These are phyloP conservation scores for Oncorhynchus kisutch DNA, from an alignment of 2,113 vertebrate genomes.

Conservation along the genomic window DNA sequence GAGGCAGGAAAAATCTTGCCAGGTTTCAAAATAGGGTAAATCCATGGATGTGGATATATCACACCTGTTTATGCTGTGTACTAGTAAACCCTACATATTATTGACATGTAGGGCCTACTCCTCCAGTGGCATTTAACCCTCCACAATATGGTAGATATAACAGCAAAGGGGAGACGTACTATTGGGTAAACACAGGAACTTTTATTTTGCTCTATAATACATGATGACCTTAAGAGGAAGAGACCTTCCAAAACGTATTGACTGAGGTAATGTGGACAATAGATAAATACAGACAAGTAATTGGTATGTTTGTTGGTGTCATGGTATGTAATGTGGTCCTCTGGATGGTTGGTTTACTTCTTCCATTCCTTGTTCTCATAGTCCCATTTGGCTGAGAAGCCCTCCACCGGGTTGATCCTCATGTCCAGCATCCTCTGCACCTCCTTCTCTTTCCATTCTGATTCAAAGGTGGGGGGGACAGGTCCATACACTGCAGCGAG, in stretches of 20 bases:
- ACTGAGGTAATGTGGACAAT: conserved; percentile 67
- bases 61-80: no score
- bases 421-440: conserved; percentile 92
- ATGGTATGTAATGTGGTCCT: conserved; percentile 42
- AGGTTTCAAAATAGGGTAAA: no score
- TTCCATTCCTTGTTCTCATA: conserved; percentile 95
- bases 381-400: conserved; percentile 89
- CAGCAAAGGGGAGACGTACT: neutral
- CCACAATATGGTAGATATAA: neutral
- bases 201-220: conserved; percentile 81
- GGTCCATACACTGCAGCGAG: conserved; percentile 80
- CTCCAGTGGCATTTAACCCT: no score
- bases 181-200: conserved; percentile 39
- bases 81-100: no score
- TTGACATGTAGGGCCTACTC: no score
- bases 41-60: no score
- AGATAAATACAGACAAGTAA: conserved; percentile 63
- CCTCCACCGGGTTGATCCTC: conserved; percentile 84
- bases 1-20: no score
- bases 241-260: conserved; percentile 73
- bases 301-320: conserved; percentile 28
- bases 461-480: conserved; percentile 82
- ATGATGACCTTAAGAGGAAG: conserved; percentile 70
- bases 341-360: conserved; percentile 75
- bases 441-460: conserved; percentile 82